Conservation (phyloP, 2,888 invertebrate genomes). For the Andrena fulva region DNA sequence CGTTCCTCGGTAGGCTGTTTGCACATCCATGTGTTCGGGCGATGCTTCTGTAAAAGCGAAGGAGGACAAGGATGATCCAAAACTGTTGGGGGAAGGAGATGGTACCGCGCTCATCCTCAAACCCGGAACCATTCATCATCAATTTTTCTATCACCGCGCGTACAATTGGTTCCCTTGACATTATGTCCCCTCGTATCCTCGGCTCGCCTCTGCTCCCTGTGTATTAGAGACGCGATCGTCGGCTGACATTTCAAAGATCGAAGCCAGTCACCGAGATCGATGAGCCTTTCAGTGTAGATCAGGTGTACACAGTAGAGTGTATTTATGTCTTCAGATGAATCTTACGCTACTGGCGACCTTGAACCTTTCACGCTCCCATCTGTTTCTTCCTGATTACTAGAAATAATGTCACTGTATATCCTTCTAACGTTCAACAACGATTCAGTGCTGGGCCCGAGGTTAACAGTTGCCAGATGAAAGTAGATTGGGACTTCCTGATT, state of each 20-base stretch:
- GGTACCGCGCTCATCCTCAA: slow-evolving; percentile 32
- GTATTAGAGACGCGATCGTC: slow-evolving; percentile 66
- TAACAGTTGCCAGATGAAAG: neutral
- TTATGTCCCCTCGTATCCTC: slow-evolving; percentile 65
- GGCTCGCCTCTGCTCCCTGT: slow-evolving; percentile 52
- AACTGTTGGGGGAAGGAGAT: slow-evolving; percentile 22
- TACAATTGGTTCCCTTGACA: slow-evolving; percentile 70
- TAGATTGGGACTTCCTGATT: neutral
- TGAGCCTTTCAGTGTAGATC: slow-evolving; percentile 60
- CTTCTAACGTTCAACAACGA: neutral
- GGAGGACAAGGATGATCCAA: slow-evolving; percentile 20
- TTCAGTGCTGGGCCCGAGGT: neutral
- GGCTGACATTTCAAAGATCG: slow-evolving; percentile 70
- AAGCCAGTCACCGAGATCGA: slow-evolving; percentile 64
- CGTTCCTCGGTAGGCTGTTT: slow-evolving; percentile 10
- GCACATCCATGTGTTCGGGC: slow-evolving; percentile 24
- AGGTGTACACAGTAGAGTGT: slow-evolving; percentile 55
- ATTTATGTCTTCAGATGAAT: slow-evolving; percentile 21
- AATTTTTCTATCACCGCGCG: slow-evolving; percentile 46
- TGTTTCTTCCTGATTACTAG: slow-evolving; percentile 6
- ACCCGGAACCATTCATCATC: slow-evolving; percentile 60
- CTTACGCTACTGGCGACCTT: slow-evolving; percentile 10
- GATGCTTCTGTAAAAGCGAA: neutral
- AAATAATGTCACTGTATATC: neutral
- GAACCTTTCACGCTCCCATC: neutral